phyloP scores from a whole-genome alignment of 2,888 invertebrate genomes.

The Thereva unica region DNA sequence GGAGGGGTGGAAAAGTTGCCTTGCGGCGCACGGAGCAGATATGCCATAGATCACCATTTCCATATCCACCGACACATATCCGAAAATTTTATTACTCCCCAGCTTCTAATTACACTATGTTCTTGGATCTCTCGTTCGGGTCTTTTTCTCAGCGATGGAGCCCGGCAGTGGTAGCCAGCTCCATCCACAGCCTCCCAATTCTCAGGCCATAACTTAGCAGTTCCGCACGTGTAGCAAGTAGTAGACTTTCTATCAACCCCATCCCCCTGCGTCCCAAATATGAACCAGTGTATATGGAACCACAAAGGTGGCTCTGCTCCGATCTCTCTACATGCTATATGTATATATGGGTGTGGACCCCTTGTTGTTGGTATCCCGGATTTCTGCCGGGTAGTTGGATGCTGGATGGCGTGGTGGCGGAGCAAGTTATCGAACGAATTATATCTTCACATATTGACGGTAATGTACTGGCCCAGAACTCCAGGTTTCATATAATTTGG shows the following conservation, averaged over 20 bases:
- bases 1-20: neutral
- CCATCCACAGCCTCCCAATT: too few species aligned
- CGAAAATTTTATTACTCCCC: constrained; percentile 37
- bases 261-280: too few species aligned
- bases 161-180: too few species aligned
- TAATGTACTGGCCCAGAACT: constrained; percentile 28
- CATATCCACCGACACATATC: constrained; percentile 29
- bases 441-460: constrained; percentile 35
- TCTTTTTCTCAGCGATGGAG: too few species aligned
- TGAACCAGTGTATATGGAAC: too few species aligned
- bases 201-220: too few species aligned
- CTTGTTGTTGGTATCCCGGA: too few species aligned
- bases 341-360: too few species aligned
- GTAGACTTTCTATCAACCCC: too few species aligned
- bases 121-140: neutral
- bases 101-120: constrained; percentile 29
- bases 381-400: neutral
- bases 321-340: too few species aligned
- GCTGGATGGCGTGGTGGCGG: neutral
- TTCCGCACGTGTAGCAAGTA: too few species aligned
- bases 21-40: neutral
- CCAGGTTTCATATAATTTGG: constrained; percentile 27
- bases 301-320: too few species aligned
- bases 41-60: constrained; percentile 19
- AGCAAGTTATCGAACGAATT: constrained; percentile 31